Evolutionary conservation across 2,888 invertebrate genomes (phyloP).

Genomic region (Lithophane leautieri): DNA sequence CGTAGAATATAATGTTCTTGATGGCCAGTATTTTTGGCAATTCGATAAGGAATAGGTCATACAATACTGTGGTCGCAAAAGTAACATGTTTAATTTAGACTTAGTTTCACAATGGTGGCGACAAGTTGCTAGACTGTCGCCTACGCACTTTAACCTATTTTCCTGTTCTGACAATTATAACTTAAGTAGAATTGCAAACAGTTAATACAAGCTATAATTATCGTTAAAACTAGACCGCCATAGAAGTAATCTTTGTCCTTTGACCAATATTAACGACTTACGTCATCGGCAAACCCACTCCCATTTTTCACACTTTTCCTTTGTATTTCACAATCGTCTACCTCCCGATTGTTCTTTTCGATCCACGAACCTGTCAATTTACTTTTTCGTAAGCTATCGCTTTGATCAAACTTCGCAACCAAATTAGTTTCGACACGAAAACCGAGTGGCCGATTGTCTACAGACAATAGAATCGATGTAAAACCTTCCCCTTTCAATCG

Average conservation of each 20-base stretch:
- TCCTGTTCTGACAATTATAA: conserved; percentile 30
- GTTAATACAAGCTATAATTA: conserved; percentile 40
- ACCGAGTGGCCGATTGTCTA: conserved; percentile 85
- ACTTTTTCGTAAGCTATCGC: conserved; percentile 84
- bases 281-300: conserved; percentile 50
- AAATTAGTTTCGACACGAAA: conserved; percentile 90
- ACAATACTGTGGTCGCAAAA: background rate
- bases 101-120: conserved; percentile 36
- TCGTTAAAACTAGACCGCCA: conserved; percentile 21
- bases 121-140: conserved; percentile 32
- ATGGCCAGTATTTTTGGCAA: background rate
- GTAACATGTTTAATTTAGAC: conserved; percentile 17
- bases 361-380: conserved; percentile 83
- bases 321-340: conserved; percentile 60
- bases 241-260: conserved; percentile 36
- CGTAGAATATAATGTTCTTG: background rate
- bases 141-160: conserved; percentile 52
- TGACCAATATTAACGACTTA: conserved; percentile 54
- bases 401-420: conserved; percentile 82
- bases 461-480: conserved; percentile 86
- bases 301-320: conserved; percentile 64
- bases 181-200: conserved; percentile 31
- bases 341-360: conserved; percentile 67
- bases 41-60: background rate
- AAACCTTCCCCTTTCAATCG: conserved; percentile 84